A percentile compares a stretch with the other conserved stretches of the same genome.
Conservation (phyloP, 2,888 invertebrate species). For the Epinotia bilunana region DNA sequence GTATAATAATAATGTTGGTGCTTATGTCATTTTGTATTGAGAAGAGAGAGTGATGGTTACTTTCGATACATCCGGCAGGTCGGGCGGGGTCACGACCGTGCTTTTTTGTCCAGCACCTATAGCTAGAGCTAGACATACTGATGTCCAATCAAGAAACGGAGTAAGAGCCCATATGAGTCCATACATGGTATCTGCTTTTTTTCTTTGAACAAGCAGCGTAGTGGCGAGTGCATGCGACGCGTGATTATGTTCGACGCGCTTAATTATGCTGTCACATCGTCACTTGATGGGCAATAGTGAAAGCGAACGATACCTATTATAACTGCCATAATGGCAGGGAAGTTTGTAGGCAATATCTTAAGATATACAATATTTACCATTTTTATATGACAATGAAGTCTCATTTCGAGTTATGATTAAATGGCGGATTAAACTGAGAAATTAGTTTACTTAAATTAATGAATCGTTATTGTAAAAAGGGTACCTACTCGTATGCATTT, state of each 20-base stretch:
- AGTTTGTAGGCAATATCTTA: conserved; percentile 38
- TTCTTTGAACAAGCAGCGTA: conserved; percentile 10
- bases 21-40: conserved; percentile 8
- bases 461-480: background rate
- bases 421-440: conserved; percentile 25
- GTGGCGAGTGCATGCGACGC: conserved; percentile 67
- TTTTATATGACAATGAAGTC: conserved; percentile 38
- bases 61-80: conserved; percentile 82
- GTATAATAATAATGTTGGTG: background rate
- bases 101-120: conserved; percentile 69
- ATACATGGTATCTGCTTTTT: conserved; percentile 5
- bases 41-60: conserved; percentile 66
- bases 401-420: conserved; percentile 35
- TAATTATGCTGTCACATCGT: conserved; percentile 83
- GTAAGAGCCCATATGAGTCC: conserved; percentile 11
- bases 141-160: conserved; percentile 10
- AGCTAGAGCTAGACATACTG: conserved; percentile 46
- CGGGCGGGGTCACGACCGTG: conserved; percentile 77
- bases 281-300: conserved; percentile 80
- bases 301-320: conserved; percentile 73
- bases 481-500: no score
- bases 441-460: conserved; percentile 7
- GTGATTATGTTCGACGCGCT: conserved; percentile 79
- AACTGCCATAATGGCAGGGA: conserved; percentile 68
- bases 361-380: conserved; percentile 41